Evolutionary conservation across 2,888 invertebrate genomes (phyloP).

Genomic region (Silvanus unidentatus): DNA sequence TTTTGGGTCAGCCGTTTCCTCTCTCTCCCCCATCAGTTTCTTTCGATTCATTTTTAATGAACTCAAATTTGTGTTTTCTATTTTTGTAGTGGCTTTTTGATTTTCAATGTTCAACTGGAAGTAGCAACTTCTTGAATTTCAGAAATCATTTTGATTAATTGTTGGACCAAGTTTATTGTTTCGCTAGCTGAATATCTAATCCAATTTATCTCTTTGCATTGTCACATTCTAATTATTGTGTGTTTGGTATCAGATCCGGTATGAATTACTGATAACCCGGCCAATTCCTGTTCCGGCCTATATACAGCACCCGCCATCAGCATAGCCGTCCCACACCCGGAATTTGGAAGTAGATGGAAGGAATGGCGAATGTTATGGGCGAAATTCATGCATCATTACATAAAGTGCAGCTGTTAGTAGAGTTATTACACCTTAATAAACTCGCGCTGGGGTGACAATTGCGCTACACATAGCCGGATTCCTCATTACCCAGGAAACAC

Average conservation of each 20-base stretch:
- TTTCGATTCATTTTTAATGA: too few relatives aligned
- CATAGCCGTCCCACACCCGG: too few relatives aligned
- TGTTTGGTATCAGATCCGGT: slow-evolving; percentile 10
- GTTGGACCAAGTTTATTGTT: too few relatives aligned
- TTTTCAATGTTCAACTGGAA: too few relatives aligned
- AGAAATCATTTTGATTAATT: too few relatives aligned
- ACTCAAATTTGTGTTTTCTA: too few relatives aligned
- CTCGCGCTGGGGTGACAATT: slow-evolving; percentile 35
- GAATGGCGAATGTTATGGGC: slow-evolving; percentile 6
- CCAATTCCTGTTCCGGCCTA: slow-evolving; percentile 8
- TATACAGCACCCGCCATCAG: too few relatives aligned
- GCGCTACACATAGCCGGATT: slow-evolving; percentile 22
- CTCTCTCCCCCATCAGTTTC: neutral
- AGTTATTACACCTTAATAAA: slow-evolving; percentile 43
- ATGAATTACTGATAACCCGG: slow-evolving; percentile 11
- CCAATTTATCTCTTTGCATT: too few relatives aligned
- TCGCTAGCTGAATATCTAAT: too few relatives aligned
- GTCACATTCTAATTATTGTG: neutral
- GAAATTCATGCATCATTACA: slow-evolving; percentile 35
- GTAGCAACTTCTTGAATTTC: too few relatives aligned
- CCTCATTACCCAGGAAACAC: slow-evolving; percentile 30
- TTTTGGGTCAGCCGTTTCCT: slow-evolving; percentile 16
- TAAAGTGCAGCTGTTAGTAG: slow-evolving; percentile 41
- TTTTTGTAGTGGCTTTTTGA: too few relatives aligned
- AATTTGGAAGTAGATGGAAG: slow-evolving; percentile 7